Conservation (phyloP, 2,888 invertebrate species). For the Phyto melanocephala region DNA sequence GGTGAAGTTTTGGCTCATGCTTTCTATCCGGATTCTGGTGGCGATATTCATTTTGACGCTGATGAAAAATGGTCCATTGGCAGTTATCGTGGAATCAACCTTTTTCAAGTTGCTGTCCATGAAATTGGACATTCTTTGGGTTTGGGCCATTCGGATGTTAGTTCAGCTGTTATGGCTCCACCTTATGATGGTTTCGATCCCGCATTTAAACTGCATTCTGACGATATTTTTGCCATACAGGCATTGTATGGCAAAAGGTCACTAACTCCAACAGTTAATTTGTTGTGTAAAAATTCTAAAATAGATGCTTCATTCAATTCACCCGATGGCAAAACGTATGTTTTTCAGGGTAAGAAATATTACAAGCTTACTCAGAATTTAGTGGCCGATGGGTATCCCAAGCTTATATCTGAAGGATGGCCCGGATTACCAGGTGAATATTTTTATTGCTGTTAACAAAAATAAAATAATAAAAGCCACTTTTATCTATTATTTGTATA, state of each 20-base stretch:
- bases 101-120: conserved; percentile 96
- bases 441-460: no score
- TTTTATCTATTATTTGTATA: neutral
- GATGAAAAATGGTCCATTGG: conserved; percentile 95
- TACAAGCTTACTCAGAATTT: conserved; percentile 92
- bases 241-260: conserved; percentile 87
- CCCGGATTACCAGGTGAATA: conserved; percentile 86
- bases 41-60: conserved; percentile 98
- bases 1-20: conserved; percentile 97
- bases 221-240: conserved; percentile 86
- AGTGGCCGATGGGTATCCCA: conserved; percentile 92
- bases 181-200: conserved; percentile 96
- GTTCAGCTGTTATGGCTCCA: conserved; percentile 96
- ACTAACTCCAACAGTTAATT: conserved; percentile 83
- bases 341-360: conserved; percentile 94
- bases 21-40: conserved; percentile 97
- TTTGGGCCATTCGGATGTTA: conserved; percentile 94
- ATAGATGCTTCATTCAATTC: conserved; percentile 95
- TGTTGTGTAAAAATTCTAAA: conserved; percentile 88
- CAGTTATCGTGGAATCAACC: conserved; percentile 90
- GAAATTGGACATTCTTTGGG: conserved; percentile 98
- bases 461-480: no score
- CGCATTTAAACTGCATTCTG: conserved; percentile 90
- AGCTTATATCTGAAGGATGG: conserved; percentile 90
- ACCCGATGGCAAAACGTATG: conserved; percentile 91